Percentiles rank a stretch among this genome's conserved stretches.
Evolutionary conservation across 2,888 invertebrate species (phyloP).

Genomic region (Plebejus melissa): DNA sequence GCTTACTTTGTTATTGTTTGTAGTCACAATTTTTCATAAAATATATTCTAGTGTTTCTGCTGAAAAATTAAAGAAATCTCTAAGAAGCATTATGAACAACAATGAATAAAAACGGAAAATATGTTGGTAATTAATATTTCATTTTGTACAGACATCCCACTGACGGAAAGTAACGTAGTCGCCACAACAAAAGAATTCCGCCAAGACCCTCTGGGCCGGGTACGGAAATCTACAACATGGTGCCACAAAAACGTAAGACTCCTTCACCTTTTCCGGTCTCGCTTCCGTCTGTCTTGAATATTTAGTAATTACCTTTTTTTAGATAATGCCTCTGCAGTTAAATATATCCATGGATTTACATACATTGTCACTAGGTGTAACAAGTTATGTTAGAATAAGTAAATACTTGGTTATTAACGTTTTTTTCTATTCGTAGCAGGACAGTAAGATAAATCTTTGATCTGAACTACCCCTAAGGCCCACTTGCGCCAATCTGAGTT

Average conservation of each 20-base stretch:
- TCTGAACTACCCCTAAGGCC: too few relatives aligned
- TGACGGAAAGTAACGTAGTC: constrained; percentile 20
- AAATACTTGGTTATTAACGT: too few relatives aligned
- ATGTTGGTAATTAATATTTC: constrained; percentile 11
- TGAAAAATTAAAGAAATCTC: neutral
- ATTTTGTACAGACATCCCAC: neutral
- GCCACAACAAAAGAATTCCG: constrained; percentile 24
- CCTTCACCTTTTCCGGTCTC: neutral
- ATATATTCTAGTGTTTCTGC: neutral
- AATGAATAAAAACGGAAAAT: neutral
- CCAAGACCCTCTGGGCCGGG: constrained; percentile 6
- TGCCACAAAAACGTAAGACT: constrained; percentile 26
- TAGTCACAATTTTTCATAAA: neutral
- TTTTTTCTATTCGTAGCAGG: too few relatives aligned
- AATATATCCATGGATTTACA: too few relatives aligned
- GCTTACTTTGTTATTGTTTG: neutral
- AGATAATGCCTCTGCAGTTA: neutral
- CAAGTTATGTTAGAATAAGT: too few relatives aligned
- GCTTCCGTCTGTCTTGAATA: constrained; percentile 31
- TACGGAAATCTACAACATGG: constrained; percentile 22
- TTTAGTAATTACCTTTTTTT: constrained; percentile 6
- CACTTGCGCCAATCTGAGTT: too few relatives aligned
- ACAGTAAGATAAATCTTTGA: too few relatives aligned
- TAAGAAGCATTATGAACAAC: neutral
- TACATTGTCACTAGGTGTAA: too few relatives aligned